Evolutionary conservation across 30 jellyfish, hydroid and myxozoan species (phyloP), one percentile per base, ranked within the genome.

Genomic region (Chrysaora quinquecirrha): DNA sequence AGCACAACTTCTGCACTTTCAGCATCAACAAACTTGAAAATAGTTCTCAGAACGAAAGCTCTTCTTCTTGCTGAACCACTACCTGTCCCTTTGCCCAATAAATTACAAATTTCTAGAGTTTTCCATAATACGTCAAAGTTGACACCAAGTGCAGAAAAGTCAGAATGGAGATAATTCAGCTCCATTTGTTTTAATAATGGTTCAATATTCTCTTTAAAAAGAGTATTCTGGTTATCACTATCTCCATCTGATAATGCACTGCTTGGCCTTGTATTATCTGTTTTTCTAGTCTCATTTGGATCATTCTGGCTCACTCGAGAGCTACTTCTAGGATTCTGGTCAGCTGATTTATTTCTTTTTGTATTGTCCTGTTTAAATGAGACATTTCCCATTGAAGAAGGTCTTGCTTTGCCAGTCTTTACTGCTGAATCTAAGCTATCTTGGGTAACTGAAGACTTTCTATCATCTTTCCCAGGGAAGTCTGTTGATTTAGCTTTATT

Each of bases 161-260:
- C 97, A 0, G 77, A 52, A 33, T 90, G 93, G 30, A 83, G 64
- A 71, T 90, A 74, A 62, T 90, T 90, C 71, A 90, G 75, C 24
- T 90, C 96, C 97, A 90, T 90, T 71, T 90, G 97, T 54, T 72
- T 84, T 38, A 90, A 38, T 33, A 90, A 71, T n/a, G 97, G 97
- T 46, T 71, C 86, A 23, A 90, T 56, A 23, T 30, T 83, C 6
- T 84, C 94, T 34, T 84, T 80, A 47, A 83, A 82, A 52, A 16
- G 30, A 27, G 61, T 20, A 19, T 23, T 52, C 24, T 71, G 77
- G 29, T 32, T 56, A 19, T 70, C 89, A n/a, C 60, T 52, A 18
- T 25, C 83, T 29, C 61, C 19, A n/a, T 72, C 82, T 23, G 78
- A 31, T n/a, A 78, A 11, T 14, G 77, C 0, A 24, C 61, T 30